Base-by-base conservation (phyloP, 2,113 vertebrate genomes). In the Ptychochromis oligacanthus region DNA sequence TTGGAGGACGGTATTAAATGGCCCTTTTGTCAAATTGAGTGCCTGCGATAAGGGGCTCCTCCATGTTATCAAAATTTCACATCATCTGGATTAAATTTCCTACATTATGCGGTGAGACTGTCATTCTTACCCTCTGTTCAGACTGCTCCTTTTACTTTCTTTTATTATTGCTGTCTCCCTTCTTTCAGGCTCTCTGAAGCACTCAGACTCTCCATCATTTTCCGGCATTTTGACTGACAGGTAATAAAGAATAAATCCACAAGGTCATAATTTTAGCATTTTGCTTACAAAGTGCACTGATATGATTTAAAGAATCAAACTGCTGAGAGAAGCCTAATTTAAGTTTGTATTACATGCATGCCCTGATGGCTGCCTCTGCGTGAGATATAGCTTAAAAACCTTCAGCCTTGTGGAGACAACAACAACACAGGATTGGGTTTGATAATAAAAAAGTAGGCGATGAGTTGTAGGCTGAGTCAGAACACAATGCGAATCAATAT, bases 41-140 rank as follows among this genome's bases (percentile, higher is more conserved):
- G 96, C 84, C 93, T 95, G 89, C 85, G 97, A 97, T 98, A 97
- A 98, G 95, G 89, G 90, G 87, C 95, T 96, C 92, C 88, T 94
- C 95, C 61, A 70, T 89, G 93, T 95, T 98, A 97, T 97, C 97
- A 80, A 87, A 93, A 95, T 93, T 94, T 95, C 93, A 93, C 94
- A 98, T 99, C 97, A 95, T 95, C 28, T 84, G 96, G 96, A 97
- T 97, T 97, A 96, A 97, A 96, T 97, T 97, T 97, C 97, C 94
- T 92, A 95, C 95, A 96, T 96, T 96, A 94, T 97, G 96, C 95
- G 93, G 86, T 28, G 43, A 85, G 80, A 76, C 88, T 75, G 89
- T 77, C 67, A 78, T 59, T 80, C 86, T 83, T 85, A 22, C 60
- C 78, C 62, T 81, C 78, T 36, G 95, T 95, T 95, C 90, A 93